Evolutionary conservation across 2,797 vertebrate species (phyloP).

Genomic region (Myotis myotis): DNA sequence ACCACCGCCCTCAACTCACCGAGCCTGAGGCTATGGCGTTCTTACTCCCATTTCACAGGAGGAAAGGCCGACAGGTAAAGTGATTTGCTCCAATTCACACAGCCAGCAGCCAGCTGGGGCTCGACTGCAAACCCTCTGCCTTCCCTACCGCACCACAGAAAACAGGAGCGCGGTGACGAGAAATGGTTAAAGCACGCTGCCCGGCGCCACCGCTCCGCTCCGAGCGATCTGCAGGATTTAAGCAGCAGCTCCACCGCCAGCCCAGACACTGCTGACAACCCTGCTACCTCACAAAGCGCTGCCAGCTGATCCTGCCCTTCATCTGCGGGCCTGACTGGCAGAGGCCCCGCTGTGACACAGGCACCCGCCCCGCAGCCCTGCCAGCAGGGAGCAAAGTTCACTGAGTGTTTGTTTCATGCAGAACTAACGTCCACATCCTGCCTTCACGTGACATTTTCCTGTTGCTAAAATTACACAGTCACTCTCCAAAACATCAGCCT

Average conservation of each 20-base stretch:
- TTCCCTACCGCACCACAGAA: not conserved
- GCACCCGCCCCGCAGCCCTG: not conserved
- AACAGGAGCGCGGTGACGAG: not conserved
- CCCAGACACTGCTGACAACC: not conserved
- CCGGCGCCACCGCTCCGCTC: not conserved
- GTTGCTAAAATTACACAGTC: not conserved
- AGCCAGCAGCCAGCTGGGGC: not conserved
- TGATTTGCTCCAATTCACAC: not conserved
- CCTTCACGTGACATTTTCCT: slow-evolving; percentile 7
- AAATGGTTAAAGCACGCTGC: not conserved
- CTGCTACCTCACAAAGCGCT: too few species aligned
- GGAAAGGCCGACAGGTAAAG: not conserved
- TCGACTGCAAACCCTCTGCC: not conserved
- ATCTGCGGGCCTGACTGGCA: not conserved
- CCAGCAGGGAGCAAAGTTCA: slow-evolving; percentile 33
- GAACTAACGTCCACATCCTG: not conserved
- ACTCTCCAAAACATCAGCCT: not conserved
- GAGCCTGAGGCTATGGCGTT: not conserved
- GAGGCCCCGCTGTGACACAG: not conserved
- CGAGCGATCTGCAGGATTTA: not conserved
- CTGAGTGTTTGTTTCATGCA: not conserved
- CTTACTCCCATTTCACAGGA: not conserved
- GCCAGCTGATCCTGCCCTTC: not conserved
- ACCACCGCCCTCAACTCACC: not conserved
- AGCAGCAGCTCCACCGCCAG: not conserved